phyloP scores from a whole-genome alignment of 2,113 vertebrate species.

The Paramisgurnus dabryanus region DNA sequence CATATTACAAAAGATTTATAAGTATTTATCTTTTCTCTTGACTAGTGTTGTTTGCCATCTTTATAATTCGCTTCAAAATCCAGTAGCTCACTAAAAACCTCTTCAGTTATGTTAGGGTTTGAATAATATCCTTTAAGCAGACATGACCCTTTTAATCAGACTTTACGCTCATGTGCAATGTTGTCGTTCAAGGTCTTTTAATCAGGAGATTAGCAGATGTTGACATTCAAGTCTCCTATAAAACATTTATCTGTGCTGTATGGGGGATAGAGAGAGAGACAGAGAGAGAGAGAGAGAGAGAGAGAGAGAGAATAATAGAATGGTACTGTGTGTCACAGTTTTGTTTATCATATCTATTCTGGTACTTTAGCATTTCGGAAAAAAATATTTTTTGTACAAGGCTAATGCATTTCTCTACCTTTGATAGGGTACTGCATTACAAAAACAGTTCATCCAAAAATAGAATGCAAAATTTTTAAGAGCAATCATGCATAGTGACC shows the following conservation, averaged over 20 bases:
- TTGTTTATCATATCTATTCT: too few species aligned
- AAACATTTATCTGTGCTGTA: too few species aligned
- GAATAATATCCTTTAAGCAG: neutral
- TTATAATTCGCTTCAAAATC: neutral
- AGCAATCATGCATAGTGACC: too few species aligned
- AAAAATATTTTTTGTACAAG: too few species aligned
- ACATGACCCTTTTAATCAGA: constrained; percentile 28
- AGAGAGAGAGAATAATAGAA: too few species aligned
- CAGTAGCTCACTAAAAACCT: neutral
- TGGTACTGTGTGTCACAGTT: too few species aligned
- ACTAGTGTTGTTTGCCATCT: neutral
- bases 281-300: neutral
- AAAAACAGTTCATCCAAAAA: too few species aligned
- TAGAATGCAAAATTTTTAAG: too few species aligned
- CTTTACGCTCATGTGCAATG: neutral
- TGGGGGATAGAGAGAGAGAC: neutral
- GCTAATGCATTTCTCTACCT: too few species aligned
- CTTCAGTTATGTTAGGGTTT: constrained; percentile 4
- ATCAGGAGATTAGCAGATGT: neutral
- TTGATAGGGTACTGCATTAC: too few species aligned
- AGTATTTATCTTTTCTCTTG: neutral
- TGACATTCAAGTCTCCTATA: neutral
- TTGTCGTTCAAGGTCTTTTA: neutral
- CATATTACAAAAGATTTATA: neutral
- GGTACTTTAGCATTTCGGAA: too few species aligned